Evolutionary conservation across 2,797 vertebrate genomes (phyloP), one percentile per base, ranked within the genome.

Genomic region (Muraenolepis orangiensis): DNA sequence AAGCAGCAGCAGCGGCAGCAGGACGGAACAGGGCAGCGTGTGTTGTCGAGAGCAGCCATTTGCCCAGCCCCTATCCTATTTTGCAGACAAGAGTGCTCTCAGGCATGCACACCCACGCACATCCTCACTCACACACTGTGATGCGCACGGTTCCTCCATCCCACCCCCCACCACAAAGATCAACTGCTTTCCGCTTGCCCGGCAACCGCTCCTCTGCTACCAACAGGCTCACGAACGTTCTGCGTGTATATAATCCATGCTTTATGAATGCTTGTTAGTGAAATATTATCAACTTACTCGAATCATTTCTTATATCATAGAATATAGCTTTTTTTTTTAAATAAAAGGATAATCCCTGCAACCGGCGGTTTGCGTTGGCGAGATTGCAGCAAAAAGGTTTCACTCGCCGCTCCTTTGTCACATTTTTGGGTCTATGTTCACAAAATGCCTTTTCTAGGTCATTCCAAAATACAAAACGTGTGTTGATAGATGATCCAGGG

Each of bases 1-100:
- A 85, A 85, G 82, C 64, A 79, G 84, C 74, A 82, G 82, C 57
- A 79, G 83, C 74, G 81, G 81, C 76, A 7, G 73, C 85, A 86
- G 80, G 72, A 77, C 13, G 57, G 57, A 57, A 78, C 80, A 74
- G 75, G 34, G 13, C 71, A 32, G 76, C 26, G 72, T 80, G 75
- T 76, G 81, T 36, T 34, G 16, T 61, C 14, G 64, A 30, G 66
- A 31, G 46, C 8, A 72, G 23, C 68, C 40, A 57, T 69, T 72
- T 78, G 81, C 80, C 85, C 23, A 57, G 78, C 67, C 72, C 72
- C 71, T 31, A 72, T 42, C 70, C 36, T 74, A 73, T 79, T 82
- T 12, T 79, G 72, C 73, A 80, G 73, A 81, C 75, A 68, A 64
- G 67, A 51, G 69, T 57, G 28, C 71, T 75, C 78, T 83, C 76